Conservation (phyloP, 2,113 vertebrate species). For the Anarrhichthys ocellatus region DNA sequence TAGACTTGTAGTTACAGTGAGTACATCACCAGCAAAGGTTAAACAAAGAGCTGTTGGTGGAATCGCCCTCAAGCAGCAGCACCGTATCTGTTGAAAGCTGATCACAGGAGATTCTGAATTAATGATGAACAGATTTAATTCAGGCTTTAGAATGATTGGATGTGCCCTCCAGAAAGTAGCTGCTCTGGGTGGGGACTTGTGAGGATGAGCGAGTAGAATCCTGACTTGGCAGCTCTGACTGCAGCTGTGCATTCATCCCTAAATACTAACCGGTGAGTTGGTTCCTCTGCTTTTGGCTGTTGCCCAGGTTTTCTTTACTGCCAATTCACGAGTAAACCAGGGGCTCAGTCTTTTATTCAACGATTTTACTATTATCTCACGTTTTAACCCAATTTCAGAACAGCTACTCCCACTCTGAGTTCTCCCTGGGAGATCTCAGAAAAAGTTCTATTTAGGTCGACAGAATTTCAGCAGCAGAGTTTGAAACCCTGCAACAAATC, state of each 20-base stretch:
- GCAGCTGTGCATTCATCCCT: constrained; percentile 22
- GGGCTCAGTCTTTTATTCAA: constrained; percentile 29
- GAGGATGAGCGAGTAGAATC: not conserved
- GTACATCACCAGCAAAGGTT: not conserved
- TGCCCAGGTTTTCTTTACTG: constrained; percentile 5
- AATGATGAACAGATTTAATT: constrained; percentile 9
- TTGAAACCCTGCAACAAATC: constrained; percentile 27
- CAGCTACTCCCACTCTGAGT: not conserved
- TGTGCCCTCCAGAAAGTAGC: not conserved
- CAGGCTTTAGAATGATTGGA: not conserved
- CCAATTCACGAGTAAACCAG: constrained; percentile 19
- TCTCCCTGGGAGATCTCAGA: not conserved
- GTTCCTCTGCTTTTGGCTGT: constrained; percentile 14
- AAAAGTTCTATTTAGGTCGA: constrained; percentile 8
- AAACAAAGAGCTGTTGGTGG: not conserved
- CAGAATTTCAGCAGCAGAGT: not conserved
- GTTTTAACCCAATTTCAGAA: constrained; percentile 6
- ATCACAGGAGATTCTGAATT: constrained; percentile 1
- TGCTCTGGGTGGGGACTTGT: not conserved
- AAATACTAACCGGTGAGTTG: constrained; percentile 20
- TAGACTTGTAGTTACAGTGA: not conserved
- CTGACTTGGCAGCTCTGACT: constrained; percentile 30
- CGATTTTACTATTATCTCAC: constrained; percentile 26
- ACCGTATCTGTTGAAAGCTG: constrained; percentile 1
- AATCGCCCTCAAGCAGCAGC: not conserved